A percentile compares a stretch with the other conserved stretches of the same genome.
These are phyloP conservation scores for Nycticebus coucang DNA, from an alignment of 2,113 vertebrate species.

Conservation along the genomic window DNA sequence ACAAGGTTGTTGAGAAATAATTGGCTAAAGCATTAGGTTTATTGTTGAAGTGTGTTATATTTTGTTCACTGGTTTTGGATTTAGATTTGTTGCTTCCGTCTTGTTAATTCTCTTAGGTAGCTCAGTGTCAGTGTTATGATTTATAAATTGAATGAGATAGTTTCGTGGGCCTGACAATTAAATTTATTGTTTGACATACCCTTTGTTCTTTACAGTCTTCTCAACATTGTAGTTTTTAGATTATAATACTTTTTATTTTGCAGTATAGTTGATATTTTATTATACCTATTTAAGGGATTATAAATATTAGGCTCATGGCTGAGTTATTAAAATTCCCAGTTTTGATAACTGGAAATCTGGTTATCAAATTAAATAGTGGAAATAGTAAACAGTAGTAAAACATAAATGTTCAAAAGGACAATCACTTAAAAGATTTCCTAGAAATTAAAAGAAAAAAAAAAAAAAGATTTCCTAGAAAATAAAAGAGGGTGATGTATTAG, in stretches of 20 bases:
- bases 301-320: slow-evolving; percentile 33
- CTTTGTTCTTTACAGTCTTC: slow-evolving; percentile 7
- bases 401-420: neutral
- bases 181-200: slow-evolving; percentile 15
- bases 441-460: too few relatives aligned
- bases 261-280: neutral
- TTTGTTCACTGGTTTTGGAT: slow-evolving; percentile 49
- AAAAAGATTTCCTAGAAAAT: slow-evolving; percentile 33
- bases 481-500: slow-evolving; percentile 6
- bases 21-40: slow-evolving; percentile 36
- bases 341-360: neutral
- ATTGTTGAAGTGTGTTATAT: slow-evolving; percentile 18
- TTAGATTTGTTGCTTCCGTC: neutral
- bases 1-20: slow-evolving; percentile 55
- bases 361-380: neutral
- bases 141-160: slow-evolving; percentile 41
- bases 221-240: slow-evolving; percentile 29
- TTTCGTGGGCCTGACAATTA: slow-evolving; percentile 20
- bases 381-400: slow-evolving; percentile 4
- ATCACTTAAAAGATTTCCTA: slow-evolving; percentile 12
- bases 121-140: neutral
- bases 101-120: slow-evolving; percentile 43
- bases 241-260: slow-evolving; percentile 7
- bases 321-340: slow-evolving; percentile 2
- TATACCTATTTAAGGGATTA: neutral